A percentile compares a stretch with the other conserved stretches of the same genome.
Evolutionary conservation across 1,140 invertebrate species (phyloP).

Genomic region (Rhyzopertha dominica): DNA sequence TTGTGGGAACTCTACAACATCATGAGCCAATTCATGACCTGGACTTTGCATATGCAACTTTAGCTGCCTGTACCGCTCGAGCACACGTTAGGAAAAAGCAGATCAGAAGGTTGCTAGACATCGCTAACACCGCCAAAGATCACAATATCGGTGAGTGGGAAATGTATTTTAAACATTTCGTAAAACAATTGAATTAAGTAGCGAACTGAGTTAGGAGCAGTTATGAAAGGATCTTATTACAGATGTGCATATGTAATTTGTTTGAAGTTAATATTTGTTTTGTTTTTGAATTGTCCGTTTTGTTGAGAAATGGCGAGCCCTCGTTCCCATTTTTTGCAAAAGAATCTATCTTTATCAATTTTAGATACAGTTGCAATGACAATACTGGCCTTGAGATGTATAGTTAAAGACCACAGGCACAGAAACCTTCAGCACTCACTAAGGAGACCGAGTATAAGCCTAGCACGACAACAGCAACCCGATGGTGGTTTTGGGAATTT

Average conservation of each 20-base stretch:
- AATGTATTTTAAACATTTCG: not conserved
- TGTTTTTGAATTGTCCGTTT: too few relatives aligned
- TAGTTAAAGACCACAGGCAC: conserved; percentile 77
- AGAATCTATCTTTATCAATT: conserved; percentile 27
- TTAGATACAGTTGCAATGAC: conserved; percentile 79
- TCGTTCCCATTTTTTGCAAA: too few relatives aligned
- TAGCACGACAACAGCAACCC: conserved; percentile 69
- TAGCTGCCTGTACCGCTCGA: conserved; percentile 72
- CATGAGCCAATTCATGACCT: conserved; percentile 57
- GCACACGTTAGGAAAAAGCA: conserved; percentile 74
- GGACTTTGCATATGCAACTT: conserved; percentile 61
- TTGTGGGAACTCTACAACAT: conserved; percentile 54
- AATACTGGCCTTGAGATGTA: conserved; percentile 74
- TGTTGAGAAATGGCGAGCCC: conserved; percentile 1
- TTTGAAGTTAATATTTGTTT: too few relatives aligned
- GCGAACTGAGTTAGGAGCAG: too few relatives aligned
- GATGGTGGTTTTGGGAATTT: conserved; percentile 79
- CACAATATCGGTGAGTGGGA: conserved; percentile 63
- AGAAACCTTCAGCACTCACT: conserved; percentile 73
- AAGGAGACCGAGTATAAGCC: conserved; percentile 62
- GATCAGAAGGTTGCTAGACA: conserved; percentile 68
- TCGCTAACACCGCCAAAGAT: conserved; percentile 68
- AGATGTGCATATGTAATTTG: too few relatives aligned
- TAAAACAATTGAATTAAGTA: not conserved
- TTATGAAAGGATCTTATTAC: too few relatives aligned